A percentile compares a stretch with the other conserved stretches of the same genome.
Evolutionary conservation across 2,797 vertebrate genomes (phyloP).

Genomic region (Gastrophryne carolinensis): DNA sequence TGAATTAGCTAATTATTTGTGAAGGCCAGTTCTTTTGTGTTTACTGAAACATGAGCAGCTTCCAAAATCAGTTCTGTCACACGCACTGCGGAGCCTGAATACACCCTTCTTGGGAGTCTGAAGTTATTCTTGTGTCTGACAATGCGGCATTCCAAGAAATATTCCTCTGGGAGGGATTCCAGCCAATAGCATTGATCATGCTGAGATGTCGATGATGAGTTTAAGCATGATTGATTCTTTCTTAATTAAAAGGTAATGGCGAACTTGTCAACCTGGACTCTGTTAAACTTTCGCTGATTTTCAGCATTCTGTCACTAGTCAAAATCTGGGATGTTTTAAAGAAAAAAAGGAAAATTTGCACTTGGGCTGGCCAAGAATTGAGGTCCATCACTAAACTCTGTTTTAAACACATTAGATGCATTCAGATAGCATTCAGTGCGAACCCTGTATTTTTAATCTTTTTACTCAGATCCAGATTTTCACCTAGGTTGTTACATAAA

Average conservation of each 20-base stretch:
- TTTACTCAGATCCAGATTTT: too few species aligned
- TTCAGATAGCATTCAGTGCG: too few species aligned
- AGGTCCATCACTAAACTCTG: not conserved
- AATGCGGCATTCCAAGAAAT: not conserved
- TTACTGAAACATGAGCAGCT: constrained; percentile 42
- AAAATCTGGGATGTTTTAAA: not conserved
- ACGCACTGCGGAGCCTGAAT: not conserved
- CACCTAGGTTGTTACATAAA: too few species aligned
- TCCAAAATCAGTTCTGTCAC: constrained; percentile 35
- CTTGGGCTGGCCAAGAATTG: not conserved
- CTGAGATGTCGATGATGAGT: not conserved
- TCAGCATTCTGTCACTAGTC: not conserved
- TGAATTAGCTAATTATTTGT: constrained; percentile 59
- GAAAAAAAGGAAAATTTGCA: not conserved
- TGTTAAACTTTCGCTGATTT: not conserved
- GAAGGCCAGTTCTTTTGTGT: constrained; percentile 47
- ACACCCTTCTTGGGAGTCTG: constrained; percentile 21
- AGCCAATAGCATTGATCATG: not conserved
- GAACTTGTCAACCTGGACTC: not conserved
- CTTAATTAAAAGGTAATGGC: not conserved
- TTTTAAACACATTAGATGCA: not conserved
- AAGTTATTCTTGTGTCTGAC: not conserved
- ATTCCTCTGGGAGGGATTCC: not conserved
- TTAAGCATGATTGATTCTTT: not conserved
- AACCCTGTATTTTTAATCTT: too few species aligned